Evolutionary conservation across 2,888 invertebrate species (phyloP), one percentile per base, ranked within the genome.

Genomic region (Allygus modestus): DNA sequence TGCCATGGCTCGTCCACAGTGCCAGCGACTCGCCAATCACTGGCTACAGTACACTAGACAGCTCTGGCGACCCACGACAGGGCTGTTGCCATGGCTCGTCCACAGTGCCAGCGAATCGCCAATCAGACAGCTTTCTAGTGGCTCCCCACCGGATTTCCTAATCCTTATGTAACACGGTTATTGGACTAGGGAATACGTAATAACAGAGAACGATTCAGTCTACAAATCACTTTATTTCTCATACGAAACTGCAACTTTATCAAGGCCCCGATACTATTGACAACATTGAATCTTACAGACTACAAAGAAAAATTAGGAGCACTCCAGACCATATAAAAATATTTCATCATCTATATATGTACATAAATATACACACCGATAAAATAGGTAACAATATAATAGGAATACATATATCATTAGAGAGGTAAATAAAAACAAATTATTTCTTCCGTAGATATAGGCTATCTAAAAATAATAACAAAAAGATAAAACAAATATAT

Each of bases 191-290:
- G 37, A 37, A 4, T 37, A 37, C 4, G 37, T 37, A 37, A 7
- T 37, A 37, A 37, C 37, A 37, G 9, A 9, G 37, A 4, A 37
- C 9, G 4, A 7, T 28, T 28, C 65, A 65, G 65, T 65, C 65
- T 65, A 65, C 65, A 65, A 65, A 65, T 65, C 31, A 31, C 54
- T 65, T 65, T 65, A 65, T 65, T 65, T 65, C 20, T 58, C 58
- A 65, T 65, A 65, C 20, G 65, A 65, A 65, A 65, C 31, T 28
- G 28, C 20, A 15, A 54, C 0, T 54, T 31, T 0, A 28, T 65
- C 7, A 65, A 65, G 65, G 65, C 65, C 65, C 65, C 65, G 4
- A 11, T 65, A 28, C 65, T 65, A 65, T 28, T 65, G 31, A 65
- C 65, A 65, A 28, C 65, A 65, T 12, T 65, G 26, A 65, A 20